These are phyloP conservation scores for Drosophila mercatorum DNA, from an alignment of 2,888 invertebrate genomes.

Conservation along the genomic window DNA sequence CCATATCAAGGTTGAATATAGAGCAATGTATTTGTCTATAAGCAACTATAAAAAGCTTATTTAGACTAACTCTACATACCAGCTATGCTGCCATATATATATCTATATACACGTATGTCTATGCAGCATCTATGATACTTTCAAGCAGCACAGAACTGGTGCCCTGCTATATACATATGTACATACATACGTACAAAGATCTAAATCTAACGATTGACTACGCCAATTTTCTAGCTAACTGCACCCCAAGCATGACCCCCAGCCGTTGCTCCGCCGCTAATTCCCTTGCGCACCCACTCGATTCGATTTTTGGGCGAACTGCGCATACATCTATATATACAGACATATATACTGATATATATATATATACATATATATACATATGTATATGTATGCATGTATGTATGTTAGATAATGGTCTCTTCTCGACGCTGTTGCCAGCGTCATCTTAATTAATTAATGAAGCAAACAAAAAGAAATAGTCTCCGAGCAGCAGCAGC, in stretches of 20 bases:
- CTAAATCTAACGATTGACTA: conserved; percentile 8
- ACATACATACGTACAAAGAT: neutral
- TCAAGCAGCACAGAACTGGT: neutral
- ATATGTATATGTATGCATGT: neutral
- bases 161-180: neutral
- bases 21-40: neutral
- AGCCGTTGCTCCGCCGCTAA: neutral
- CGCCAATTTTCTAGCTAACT: conserved; percentile 20
- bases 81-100: neutral
- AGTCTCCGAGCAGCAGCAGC: neutral
- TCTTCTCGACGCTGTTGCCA: conserved; percentile 23
- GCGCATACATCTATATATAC: too few species aligned
- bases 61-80: neutral
- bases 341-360: too few species aligned
- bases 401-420: conserved; percentile 17
- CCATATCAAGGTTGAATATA: neutral
- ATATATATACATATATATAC: neutral
- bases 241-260: conserved; percentile 3
- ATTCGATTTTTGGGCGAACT: conserved; percentile 23
- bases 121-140: neutral
- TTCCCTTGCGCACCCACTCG: conserved; percentile 1
- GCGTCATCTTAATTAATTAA: conserved; percentile 68
- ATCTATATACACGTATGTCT: neutral
- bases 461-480: conserved; percentile 36
- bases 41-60: neutral